Base-by-base conservation (phyloP, 2,797 vertebrate genomes). In the Tiaroga cobitis region DNA sequence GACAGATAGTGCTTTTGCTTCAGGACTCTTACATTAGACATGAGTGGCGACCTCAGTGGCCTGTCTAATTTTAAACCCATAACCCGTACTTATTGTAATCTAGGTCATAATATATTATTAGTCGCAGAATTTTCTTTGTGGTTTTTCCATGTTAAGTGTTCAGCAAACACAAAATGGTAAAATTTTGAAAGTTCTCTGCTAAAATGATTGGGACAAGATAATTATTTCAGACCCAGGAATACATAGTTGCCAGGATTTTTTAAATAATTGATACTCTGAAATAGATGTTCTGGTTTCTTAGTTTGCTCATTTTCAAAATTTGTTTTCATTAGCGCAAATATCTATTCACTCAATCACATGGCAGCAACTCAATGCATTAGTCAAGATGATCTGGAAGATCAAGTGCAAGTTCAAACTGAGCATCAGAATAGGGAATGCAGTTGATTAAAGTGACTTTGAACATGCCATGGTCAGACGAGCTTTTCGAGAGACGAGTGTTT, bases 21-120 rank as follows among this genome's bases (percentile, higher is more conserved):
- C 70, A 73, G 70, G 70, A 72, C 15, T 43, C 69, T 41, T 89
- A 59, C n/a, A 15, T 63, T 63, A 26, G 59, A 61, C 59, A 15
- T 29, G 6, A 63, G 59, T 59, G 56, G 56, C 9, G 56, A n/a
- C 24, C 24, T n/a, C 3, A 59, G 56, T 7, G 59, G 13, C 59
- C 59, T 6, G 5, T 13, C 59, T 63, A 63, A 63, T 63, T 63
- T 63, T 63, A 63, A 63, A 63, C 13, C 59, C 59, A 63, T 3
- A 29, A 63, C 13, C 13, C 13, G 11, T 61, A 13, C 10, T 61
- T 10, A 59, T 59, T 13, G 24, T 61, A 26, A 61, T 61, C 24
- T 61, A 61, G 56, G 56, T 61, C 24, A 61, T 26, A 5, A 61
- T 61, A 5, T 59, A 15, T 49, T 2, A 0, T 59, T 59, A 24